These are phyloP conservation scores for Entomobrya multifasciata DNA, from an alignment of 2,888 invertebrate genomes.

Conservation along the genomic window DNA sequence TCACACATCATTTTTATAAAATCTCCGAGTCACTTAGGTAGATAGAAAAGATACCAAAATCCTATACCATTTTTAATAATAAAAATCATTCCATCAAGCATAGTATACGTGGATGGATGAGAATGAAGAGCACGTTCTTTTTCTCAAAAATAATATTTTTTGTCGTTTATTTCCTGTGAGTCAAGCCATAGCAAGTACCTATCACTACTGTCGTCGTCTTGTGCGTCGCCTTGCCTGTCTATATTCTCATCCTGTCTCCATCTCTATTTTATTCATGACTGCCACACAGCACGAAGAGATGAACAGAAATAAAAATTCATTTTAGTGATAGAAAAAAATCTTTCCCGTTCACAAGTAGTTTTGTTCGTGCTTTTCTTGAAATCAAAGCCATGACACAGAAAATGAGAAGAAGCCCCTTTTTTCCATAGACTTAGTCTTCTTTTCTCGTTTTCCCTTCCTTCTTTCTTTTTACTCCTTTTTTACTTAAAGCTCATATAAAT, in stretches of 20 bases:
- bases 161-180: background rate
- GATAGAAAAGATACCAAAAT: background rate
- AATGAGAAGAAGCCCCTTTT: background rate
- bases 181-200: background rate
- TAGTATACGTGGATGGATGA: background rate
- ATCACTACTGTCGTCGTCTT: background rate
- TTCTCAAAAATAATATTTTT: background rate
- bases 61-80: constrained; percentile 39
- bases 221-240: background rate
- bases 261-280: background rate
- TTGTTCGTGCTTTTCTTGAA: constrained; percentile 12
- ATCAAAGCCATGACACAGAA: background rate
- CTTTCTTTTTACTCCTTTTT: background rate
- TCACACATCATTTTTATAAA: background rate
- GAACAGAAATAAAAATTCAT: constrained; percentile 32
- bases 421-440: background rate
- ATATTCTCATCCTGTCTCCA: background rate
- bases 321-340: constrained; percentile 12
- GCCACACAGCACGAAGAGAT: background rate
- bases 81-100: constrained; percentile 2
- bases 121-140: constrained; percentile 16
- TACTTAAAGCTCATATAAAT: constrained; percentile 1
- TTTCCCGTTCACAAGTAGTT: background rate
- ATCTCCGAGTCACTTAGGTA: constrained; percentile 13
- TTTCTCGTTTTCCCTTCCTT: background rate